Percentiles rank a stretch among this genome's conserved stretches.
Evolutionary conservation across 2,888 invertebrate genomes (phyloP).

Genomic region (Flabesymbios commensalis): DNA sequence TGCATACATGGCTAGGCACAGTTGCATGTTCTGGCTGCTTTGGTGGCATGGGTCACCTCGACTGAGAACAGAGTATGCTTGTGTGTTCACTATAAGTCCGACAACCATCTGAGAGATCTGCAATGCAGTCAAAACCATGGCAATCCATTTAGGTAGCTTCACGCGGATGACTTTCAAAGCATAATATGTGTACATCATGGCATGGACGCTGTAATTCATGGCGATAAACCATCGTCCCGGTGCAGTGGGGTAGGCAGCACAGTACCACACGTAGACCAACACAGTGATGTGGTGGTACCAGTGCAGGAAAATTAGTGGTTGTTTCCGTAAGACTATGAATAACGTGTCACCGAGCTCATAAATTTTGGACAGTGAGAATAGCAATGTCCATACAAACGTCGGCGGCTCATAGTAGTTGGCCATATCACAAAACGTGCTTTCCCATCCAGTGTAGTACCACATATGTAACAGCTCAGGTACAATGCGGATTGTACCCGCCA

Average conservation of each 20-base stretch:
- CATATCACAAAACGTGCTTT: slow-evolving; percentile 89
- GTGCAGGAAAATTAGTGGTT: slow-evolving; percentile 65
- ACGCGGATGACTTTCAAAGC: slow-evolving; percentile 61
- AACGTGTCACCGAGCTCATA: slow-evolving; percentile 78
- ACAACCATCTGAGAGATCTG: slow-evolving; percentile 93
- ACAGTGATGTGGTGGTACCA: slow-evolving; percentile 65
- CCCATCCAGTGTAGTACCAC: slow-evolving; percentile 85
- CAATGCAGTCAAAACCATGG: slow-evolving; percentile 87
- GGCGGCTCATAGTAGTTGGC: slow-evolving; percentile 67
- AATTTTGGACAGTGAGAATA: slow-evolving; percentile 95
- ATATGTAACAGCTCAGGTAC: slow-evolving; percentile 91
- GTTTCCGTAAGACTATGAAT: slow-evolving; percentile 63
- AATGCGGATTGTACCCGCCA: slow-evolving; percentile 82
- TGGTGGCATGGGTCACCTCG: slow-evolving; percentile 59
- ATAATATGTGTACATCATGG: slow-evolving; percentile 65
- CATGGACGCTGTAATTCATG: slow-evolving; percentile 65
- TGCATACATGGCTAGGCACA: slow-evolving; percentile 58
- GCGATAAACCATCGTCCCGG: slow-evolving; percentile 61
- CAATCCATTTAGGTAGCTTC: slow-evolving; percentile 69
- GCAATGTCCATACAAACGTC: slow-evolving; percentile 95
- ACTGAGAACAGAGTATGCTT: slow-evolving; percentile 66
- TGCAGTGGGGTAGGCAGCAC: slow-evolving; percentile 55
- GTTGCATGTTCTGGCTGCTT: slow-evolving; percentile 61
- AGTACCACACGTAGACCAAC: slow-evolving; percentile 62
- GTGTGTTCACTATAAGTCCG: slow-evolving; percentile 88